Conservation (phyloP, 1,140 invertebrate species). For the Pseudomyrmex gracilis region DNA sequence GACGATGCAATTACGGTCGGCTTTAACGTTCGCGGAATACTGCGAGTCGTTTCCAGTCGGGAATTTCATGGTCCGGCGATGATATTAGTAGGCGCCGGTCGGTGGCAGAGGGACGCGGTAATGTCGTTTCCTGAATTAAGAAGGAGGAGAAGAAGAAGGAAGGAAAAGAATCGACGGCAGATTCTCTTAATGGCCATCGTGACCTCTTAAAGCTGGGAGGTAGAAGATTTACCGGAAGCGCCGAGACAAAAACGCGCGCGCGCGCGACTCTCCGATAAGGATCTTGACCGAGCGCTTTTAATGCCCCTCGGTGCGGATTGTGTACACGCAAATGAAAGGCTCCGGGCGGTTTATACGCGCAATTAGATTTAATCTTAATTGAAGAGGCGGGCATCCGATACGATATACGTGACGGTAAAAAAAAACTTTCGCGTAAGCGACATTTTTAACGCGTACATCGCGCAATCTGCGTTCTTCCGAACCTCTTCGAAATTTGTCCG, state of each 20-base stretch:
- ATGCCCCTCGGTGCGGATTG: not conserved
- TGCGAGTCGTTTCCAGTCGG: constrained; percentile 76
- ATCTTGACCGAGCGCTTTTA: constrained; percentile 4
- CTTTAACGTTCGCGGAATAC: constrained; percentile 80
- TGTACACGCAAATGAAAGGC: not conserved
- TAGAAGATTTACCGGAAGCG: constrained; percentile 10
- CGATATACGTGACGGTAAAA: not conserved
- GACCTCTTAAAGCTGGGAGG: constrained; percentile 35
- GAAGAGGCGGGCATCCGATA: not conserved
- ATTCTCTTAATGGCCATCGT: constrained; percentile 35
- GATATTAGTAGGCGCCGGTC: constrained; percentile 75
- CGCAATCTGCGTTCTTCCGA: not conserved
- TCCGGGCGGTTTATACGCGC: not conserved
- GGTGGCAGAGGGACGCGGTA: constrained; percentile 45
- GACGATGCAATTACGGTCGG: constrained; percentile 80
- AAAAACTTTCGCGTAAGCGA: not conserved
- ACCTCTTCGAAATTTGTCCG: not conserved
- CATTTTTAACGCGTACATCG: not conserved
- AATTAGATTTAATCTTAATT: constrained; percentile 35
- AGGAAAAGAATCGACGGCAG: constrained; percentile 63
- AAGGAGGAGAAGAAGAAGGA: too few relatives aligned
- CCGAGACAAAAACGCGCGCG: constrained; percentile 20
- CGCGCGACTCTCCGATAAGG: constrained; percentile 5
- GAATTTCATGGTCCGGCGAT: constrained; percentile 79
- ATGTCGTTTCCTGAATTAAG: constrained; percentile 75